Percentiles rank a stretch among this genome's conserved stretches.
phyloP scores from a whole-genome alignment of 2,888 invertebrate genomes.

The Platycnemis pennipes region DNA sequence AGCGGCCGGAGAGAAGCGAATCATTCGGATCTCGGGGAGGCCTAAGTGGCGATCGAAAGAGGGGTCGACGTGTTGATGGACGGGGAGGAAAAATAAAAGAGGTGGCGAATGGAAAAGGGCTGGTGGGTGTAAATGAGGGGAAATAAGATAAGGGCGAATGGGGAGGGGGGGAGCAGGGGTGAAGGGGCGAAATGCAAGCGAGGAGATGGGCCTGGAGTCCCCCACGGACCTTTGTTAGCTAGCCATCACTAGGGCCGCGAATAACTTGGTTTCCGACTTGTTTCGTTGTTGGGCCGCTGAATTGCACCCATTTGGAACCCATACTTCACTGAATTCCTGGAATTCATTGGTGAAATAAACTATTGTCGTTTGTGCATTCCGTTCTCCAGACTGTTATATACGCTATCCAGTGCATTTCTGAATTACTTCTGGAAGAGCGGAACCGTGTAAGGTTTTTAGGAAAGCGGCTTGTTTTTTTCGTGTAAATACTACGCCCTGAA shows the following conservation, averaged over 20 bases:
- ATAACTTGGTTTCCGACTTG: neutral
- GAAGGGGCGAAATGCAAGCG: neutral
- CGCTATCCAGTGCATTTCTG: too few species aligned
- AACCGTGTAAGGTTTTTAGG: too few species aligned
- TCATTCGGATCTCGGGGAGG: conserved; percentile 24
- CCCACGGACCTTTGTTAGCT: neutral
- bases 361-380: too few species aligned
- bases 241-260: neutral
- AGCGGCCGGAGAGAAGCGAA: neutral
- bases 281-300: neutral
- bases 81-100: conserved; percentile 28
- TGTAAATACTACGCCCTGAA: too few species aligned
- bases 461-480: too few species aligned
- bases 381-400: too few species aligned
- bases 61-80: conserved; percentile 32
- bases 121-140: conserved; percentile 47
- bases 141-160: conserved; percentile 48
- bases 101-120: neutral
- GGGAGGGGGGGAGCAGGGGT: neutral
- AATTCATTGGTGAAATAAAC: too few species aligned
- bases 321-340: too few species aligned
- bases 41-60: conserved; percentile 24
- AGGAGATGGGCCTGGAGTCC: neutral
- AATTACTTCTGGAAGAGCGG: too few species aligned
- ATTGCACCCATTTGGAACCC: neutral